Evolutionary conservation across 2,888 invertebrate genomes (phyloP), one percentile per base, ranked within the genome.

Genomic region (Alloplasta piceator): DNA sequence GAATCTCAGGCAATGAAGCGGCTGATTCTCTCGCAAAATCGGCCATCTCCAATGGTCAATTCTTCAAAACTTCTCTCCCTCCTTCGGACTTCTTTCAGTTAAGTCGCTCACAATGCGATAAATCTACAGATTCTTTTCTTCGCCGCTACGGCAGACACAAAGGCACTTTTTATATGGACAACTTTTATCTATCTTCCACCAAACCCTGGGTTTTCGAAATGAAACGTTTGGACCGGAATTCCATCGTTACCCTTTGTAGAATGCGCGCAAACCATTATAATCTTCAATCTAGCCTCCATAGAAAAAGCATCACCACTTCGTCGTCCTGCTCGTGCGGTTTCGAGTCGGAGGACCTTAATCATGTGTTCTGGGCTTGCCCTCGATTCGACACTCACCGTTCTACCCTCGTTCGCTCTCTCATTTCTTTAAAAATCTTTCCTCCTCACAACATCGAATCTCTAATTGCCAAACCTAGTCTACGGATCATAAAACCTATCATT

Each of bases 401-500:
- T 6, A 5, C 39, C 2, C 38, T 72, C 4, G 4, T 41, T 10
- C 36, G 16, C 38, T 5, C 41, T 7, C 41, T 52, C 4, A 50
- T 72, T 6, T 2, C 39, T 10, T 9, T 5, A 6, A 72, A 61
- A 50, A 36, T 50, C 6, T 61, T 16, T 16, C 61, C 71, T 6
- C 71, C 71, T 0, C 16, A 61, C 7, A 72, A 72, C 10, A 72
- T 72, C 5, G 61, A 72, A 72, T 48, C 71, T 2, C 6, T 61
- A 10, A 61, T 61, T 3, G 71, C 71, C 9, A 39, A 50, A 26
- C 26, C 26, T 3, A 26, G 26, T 26, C 3, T 26, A 3, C 26
- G 26, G 3, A 26, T 26, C 26, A 26, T 26, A 2, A 26, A 26
- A 26, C 26, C 26, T 26, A 26, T 26, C 26, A 26, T 26, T 26